These are phyloP conservation scores for Poeciliopsis infans DNA, from an alignment of 2,797 vertebrate genomes.

Conservation along the genomic window DNA sequence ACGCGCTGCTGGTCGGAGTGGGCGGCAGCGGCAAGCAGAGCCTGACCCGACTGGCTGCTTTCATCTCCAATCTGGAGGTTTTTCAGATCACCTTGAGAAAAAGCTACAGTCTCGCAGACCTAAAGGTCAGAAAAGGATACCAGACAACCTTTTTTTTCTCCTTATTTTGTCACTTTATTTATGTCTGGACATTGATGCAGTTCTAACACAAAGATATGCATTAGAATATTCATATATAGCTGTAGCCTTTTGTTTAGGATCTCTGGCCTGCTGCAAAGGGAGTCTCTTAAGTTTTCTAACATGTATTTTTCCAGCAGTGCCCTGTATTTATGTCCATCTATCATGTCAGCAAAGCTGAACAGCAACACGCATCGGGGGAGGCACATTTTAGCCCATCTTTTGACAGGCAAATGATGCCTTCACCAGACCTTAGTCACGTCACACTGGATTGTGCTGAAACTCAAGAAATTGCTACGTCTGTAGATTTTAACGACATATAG, in stretches of 20 bases:
- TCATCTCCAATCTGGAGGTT: conserved; percentile 91
- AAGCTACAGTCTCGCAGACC: conserved; percentile 88
- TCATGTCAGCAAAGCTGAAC: neutral
- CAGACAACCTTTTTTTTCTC: neutral
- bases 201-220: neutral
- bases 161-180: neutral
- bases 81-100: conserved; percentile 94
- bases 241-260: neutral
- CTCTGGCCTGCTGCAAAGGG: neutral
- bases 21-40: conserved; percentile 97
- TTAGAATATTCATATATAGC: neutral
- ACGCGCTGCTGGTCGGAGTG: conserved; percentile 91
- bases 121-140: conserved; percentile 83
- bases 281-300: neutral
- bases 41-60: conserved; percentile 92
- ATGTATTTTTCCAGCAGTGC: neutral
- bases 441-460: neutral
- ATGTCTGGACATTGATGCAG: neutral
- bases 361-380: neutral
- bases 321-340: neutral
- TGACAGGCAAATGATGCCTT: neutral
- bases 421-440: neutral
- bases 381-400: neutral
- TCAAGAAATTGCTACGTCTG: neutral
- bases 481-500: neutral